Base-by-base conservation (phyloP, 2,797 vertebrate genomes). In the Diceros bicornis region DNA sequence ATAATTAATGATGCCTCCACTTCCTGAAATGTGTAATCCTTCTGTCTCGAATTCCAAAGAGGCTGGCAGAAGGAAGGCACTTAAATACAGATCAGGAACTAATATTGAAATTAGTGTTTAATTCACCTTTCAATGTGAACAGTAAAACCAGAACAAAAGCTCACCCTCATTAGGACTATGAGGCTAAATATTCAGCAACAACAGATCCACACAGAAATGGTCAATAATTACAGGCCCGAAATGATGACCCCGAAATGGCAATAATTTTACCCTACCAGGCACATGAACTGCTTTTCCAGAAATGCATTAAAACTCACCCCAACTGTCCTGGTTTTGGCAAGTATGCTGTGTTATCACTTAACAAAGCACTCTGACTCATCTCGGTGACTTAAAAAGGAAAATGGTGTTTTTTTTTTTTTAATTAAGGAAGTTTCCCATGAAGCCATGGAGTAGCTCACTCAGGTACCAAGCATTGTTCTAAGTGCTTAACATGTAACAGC, bases 11-110 rank as follows among this genome's bases (percentile, higher is more conserved):
- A 97, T 55, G 93, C 90, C 72, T 77, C 94, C 71, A 74, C 92
- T 97, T 96, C 95, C 97, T 96, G 94, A 84, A 95, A 92, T 37
- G 81, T 96, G 66, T 92, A 88, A 96, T 96, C 96, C 96, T 95
- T 88, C 71, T 88, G 94, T 92, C 93, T 74, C 57, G 81, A 57
- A 89, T 97, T 96, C 96, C 95, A 95, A 95, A 95, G 95, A 78
- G 78, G 91, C 0, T 96, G 96, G 87, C 93, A 93, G 93, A 95
- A 37, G n/a, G 96, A 62, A 75, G 57, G 81, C 32, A 16, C 93
- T 52, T 95, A 96, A 97, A 94, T 91, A 96, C 71, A 97, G 91
- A 85, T 47, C 50, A 3, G 66, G 89, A 95, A 81, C 97, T 94
- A 95, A 94, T 93, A 97, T 91, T 96, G 94, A 97, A 97, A 96